Evolutionary conservation across 2,113 vertebrate genomes (phyloP).

Genomic region (Puntigrus tetrazona): DNA sequence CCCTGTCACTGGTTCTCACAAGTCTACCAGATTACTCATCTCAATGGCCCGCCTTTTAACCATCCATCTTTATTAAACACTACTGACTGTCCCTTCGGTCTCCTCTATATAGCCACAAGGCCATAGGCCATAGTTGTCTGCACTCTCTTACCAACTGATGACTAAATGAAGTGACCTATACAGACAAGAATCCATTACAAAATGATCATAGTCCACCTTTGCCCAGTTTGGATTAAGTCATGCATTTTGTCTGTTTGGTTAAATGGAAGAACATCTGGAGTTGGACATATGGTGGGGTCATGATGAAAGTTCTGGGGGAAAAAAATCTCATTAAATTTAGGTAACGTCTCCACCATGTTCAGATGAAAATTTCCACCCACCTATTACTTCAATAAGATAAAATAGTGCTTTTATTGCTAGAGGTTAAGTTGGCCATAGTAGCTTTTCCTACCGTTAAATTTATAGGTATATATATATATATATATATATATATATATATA

Average conservation of each 20-base stretch:
- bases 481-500: too few species aligned
- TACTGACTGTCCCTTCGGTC: conserved; percentile 17
- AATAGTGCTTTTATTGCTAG: background rate
- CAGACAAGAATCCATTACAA: background rate
- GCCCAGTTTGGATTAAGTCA: background rate
- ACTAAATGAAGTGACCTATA: background rate
- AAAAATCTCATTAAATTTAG: background rate
- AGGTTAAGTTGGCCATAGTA: background rate
- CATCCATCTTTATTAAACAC: conserved; percentile 52
- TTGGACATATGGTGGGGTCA: conserved; percentile 17
- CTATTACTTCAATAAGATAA: background rate
- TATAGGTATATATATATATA: too few species aligned
- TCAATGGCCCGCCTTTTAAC: conserved; percentile 62
- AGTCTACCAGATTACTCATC: conserved; percentile 76
- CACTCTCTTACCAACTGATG: conserved; percentile 46
- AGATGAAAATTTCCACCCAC: background rate
- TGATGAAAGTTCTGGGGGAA: conserved; percentile 22
- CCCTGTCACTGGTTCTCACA: conserved; percentile 77
- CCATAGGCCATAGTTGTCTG: conserved; percentile 4
- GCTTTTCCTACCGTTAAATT: too few species aligned
- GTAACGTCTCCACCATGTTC: conserved; percentile 17
- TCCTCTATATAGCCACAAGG: conserved; percentile 19
- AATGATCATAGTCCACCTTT: background rate
- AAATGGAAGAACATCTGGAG: background rate
- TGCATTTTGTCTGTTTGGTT: background rate